Percentiles rank a stretch among this genome's conserved stretches.
Evolutionary conservation across 2,113 vertebrate species (phyloP).

Genomic region (Serinus canaria): DNA sequence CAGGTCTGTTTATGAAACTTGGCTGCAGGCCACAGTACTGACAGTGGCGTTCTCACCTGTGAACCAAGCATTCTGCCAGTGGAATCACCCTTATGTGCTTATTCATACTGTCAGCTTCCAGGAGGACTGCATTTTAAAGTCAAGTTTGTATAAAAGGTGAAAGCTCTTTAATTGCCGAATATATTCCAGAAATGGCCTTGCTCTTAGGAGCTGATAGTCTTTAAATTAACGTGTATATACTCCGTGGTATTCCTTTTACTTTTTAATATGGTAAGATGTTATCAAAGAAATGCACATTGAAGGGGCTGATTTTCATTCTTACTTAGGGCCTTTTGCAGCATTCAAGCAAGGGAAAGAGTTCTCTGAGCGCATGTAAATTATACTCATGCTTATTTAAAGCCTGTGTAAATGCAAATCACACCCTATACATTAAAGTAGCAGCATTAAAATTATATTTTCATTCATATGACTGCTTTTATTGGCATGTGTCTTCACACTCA

Average conservation of each 20-base stretch:
- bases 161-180: not conserved
- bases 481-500: constrained; percentile 12
- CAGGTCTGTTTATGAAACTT: not conserved
- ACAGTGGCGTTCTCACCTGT: not conserved
- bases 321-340: constrained; percentile 1
- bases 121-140: not conserved
- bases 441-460: constrained; percentile 53
- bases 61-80: not conserved
- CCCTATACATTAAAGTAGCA: not conserved
- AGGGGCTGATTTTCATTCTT: constrained; percentile 2
- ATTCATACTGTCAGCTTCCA: not conserved
- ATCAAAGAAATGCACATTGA: not conserved
- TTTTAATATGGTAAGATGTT: not conserved
- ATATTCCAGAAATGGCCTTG: not conserved
- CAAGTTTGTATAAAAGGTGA: not conserved
- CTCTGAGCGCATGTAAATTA: constrained; percentile 27
- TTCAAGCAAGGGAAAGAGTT: constrained; percentile 5
- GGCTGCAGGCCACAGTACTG: not conserved
- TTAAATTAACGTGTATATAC: not conserved
- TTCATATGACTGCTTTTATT: constrained; percentile 55
- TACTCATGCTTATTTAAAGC: constrained; percentile 13
- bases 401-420: constrained; percentile 58
- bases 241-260: not conserved
- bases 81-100: not conserved
- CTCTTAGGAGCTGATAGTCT: not conserved